Conservation (phyloP, 2,113 vertebrate species). For the Hippocampus zosterae region DNA sequence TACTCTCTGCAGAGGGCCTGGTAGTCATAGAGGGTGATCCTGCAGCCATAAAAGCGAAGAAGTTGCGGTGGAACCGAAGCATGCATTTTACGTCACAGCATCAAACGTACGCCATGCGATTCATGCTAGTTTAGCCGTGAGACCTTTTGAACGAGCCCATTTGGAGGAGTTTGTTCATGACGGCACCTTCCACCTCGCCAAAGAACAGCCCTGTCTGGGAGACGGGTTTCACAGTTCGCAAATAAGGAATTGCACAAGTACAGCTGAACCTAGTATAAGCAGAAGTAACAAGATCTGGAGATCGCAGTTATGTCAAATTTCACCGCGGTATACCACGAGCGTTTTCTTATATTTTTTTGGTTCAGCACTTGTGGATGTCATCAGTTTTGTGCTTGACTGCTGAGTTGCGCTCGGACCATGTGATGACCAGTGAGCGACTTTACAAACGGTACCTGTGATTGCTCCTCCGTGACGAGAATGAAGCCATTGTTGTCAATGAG, state of each 20-base stretch:
- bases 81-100: neutral
- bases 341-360: neutral
- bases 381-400: neutral
- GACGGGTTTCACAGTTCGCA: constrained; percentile 28
- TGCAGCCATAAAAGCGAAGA: constrained; percentile 48
- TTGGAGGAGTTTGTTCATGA: constrained; percentile 94
- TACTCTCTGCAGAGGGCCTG: constrained; percentile 92
- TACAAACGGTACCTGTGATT: constrained; percentile 76
- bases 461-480: constrained; percentile 93
- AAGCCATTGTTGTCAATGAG: constrained; percentile 98
- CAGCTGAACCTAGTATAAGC: neutral
- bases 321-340: neutral
- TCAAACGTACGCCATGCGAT: neutral
- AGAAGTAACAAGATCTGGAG: neutral
- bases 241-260: neutral
- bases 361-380: neutral
- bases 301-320: too few species aligned
- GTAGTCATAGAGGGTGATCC: constrained; percentile 95
- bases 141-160: constrained; percentile 99
- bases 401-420: too few species aligned
- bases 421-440: neutral
- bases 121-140: constrained; percentile 21
- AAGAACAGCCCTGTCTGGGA: constrained; percentile 92
- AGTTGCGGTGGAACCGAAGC: neutral
- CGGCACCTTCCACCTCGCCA: constrained; percentile 92